Percentiles rank a stretch among this genome's conserved stretches.
Conservation (phyloP, 2,113 vertebrate genomes). For the Otis tarda region DNA sequence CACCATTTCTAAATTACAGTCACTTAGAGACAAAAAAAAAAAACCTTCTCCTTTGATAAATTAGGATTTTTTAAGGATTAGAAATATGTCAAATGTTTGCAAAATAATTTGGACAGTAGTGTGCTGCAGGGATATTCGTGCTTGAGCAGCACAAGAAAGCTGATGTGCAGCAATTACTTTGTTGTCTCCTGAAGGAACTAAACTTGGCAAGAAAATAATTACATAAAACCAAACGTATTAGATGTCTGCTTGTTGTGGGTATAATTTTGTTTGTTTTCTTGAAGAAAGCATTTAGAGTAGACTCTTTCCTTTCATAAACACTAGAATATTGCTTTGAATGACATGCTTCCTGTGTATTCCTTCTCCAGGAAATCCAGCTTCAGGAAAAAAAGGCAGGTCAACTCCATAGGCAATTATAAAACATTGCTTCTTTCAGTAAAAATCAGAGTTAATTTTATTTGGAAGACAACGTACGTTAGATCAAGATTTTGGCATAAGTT, state of each 20-base stretch:
- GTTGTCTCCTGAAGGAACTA: slow-evolving; percentile 11
- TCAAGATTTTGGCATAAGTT: background rate
- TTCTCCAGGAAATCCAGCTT: background rate
- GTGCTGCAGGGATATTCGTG: background rate
- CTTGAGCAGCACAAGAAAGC: slow-evolving; percentile 24
- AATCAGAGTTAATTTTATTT: background rate
- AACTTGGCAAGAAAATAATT: slow-evolving; percentile 35
- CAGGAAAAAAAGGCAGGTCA: background rate
- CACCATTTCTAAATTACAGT: background rate
- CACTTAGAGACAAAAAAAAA: background rate
- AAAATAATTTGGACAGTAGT: slow-evolving; percentile 19
- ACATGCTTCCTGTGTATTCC: background rate
- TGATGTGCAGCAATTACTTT: slow-evolving; percentile 40
- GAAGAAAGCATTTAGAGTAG: background rate
- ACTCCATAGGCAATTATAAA: background rate
- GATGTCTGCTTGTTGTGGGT: background rate
- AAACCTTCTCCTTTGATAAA: background rate
- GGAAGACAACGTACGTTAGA: background rate
- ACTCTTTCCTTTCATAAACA: background rate
- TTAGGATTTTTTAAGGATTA: background rate
- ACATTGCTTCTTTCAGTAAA: background rate
- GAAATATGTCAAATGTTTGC: slow-evolving; percentile 3
- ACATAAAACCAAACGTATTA: slow-evolving; percentile 7
- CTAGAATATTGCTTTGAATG: background rate
- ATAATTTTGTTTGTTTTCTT: background rate